Evolutionary conservation across 2,797 vertebrate genomes (phyloP).

Genomic region (Rhinella marina): DNA sequence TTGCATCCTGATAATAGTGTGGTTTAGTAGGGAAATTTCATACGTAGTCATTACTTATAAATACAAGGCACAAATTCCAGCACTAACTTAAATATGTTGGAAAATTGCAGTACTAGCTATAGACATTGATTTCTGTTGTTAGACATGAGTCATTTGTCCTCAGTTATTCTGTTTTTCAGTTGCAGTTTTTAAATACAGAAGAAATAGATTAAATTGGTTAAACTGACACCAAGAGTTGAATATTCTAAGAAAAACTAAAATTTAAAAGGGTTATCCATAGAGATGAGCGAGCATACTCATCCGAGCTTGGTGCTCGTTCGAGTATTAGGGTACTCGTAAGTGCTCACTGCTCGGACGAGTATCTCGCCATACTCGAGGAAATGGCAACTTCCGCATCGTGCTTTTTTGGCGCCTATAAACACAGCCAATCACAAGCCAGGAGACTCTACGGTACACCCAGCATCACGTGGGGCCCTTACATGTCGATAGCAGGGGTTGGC

Average conservation of each 20-base stretch:
- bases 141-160: background rate
- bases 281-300: no score
- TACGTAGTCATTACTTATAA: background rate
- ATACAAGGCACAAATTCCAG: background rate
- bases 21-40: slow-evolving; percentile 3
- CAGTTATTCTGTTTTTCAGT: background rate
- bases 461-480: no score
- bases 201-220: background rate
- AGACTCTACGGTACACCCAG: no score
- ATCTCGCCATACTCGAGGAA: no score
- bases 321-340: no score
- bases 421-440: no score
- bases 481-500: no score
- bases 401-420: no score
- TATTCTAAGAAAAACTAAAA: background rate
- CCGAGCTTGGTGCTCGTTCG: no score
- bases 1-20: background rate
- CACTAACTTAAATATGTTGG: background rate
- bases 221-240: background rate
- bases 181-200: background rate
- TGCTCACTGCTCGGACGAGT: no score
- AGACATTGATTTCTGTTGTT: slow-evolving; percentile 5
- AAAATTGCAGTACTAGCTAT: background rate
- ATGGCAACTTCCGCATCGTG: no score
- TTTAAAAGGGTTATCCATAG: background rate